Evolutionary conservation across 2,797 vertebrate species (phyloP).

Genomic region (Rhabdophis nuchalis): DNA sequence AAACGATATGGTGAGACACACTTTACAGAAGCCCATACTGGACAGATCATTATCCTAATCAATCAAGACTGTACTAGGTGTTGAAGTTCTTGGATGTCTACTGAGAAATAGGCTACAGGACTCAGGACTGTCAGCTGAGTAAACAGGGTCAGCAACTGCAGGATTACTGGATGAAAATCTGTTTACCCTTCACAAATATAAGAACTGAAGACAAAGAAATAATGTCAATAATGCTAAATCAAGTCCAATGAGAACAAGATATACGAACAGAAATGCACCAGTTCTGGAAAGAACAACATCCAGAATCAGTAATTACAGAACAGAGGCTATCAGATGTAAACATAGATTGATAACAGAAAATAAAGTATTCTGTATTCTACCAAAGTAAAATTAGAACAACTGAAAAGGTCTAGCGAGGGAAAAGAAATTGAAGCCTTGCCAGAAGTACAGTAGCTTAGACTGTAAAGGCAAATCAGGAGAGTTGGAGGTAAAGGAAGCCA

Average conservation of each 20-base stretch:
- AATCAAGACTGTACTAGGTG: not conserved
- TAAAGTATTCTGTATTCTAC: not conserved
- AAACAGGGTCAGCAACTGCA: not conserved
- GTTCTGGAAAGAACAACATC: not conserved
- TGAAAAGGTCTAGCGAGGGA: not conserved
- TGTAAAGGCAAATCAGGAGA: not conserved
- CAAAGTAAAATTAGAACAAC: not conserved
- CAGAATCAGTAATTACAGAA: not conserved
- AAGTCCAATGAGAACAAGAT: not conserved
- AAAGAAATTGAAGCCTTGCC: not conserved
- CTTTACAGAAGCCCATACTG: not conserved
- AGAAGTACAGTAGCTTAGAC: not conserved
- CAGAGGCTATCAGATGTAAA: not conserved
- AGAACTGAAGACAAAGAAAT: not conserved
- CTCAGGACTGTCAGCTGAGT: not conserved
- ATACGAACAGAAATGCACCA: not conserved
- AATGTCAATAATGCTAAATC: not conserved
- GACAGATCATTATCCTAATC: not conserved
- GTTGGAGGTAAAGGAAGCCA: not conserved
- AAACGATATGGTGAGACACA: not conserved
- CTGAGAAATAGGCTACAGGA: not conserved
- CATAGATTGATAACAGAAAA: not conserved
- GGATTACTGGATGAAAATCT: not conserved
- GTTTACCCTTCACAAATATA: not conserved
- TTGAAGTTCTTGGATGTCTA: not conserved